These are phyloP conservation scores for Thera obeliscata DNA, from an alignment of 2,888 invertebrate genomes.

Conservation along the genomic window DNA sequence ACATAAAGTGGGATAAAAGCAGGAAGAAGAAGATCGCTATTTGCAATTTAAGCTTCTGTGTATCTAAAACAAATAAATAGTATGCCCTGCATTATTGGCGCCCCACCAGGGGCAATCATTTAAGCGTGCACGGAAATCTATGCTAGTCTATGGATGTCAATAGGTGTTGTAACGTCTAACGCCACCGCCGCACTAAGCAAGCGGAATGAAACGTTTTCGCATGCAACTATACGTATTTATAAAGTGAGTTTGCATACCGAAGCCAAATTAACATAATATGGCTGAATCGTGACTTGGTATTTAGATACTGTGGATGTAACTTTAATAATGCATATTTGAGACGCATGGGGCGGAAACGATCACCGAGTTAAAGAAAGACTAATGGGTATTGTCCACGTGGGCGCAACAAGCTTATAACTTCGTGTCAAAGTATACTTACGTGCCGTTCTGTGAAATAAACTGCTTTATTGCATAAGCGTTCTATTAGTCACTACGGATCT, in stretches of 20 bases:
- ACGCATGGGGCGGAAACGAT: constrained; percentile 11
- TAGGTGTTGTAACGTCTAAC: background rate
- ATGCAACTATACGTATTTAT: constrained; percentile 25
- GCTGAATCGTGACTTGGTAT: constrained; percentile 23
- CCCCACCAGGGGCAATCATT: background rate
- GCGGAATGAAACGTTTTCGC: constrained; percentile 31
- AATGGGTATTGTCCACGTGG: too few species aligned
- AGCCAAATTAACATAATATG: constrained; percentile 30
- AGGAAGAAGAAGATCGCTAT: too few species aligned
- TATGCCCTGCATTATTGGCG: background rate
- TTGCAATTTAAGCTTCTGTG: too few species aligned
- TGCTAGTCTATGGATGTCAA: background rate
- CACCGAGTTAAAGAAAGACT: background rate
- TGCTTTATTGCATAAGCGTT: too few species aligned
- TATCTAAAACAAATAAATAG: too few species aligned
- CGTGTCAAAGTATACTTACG: too few species aligned
- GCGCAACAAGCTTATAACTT: too few species aligned
- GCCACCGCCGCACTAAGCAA: constrained; percentile 19
- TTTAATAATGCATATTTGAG: constrained; percentile 18
- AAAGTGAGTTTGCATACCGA: constrained; percentile 30
- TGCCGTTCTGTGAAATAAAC: too few species aligned
- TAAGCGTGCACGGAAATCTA: background rate
- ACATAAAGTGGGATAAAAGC: too few species aligned
- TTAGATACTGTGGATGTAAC: constrained; percentile 22
- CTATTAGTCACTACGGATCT: background rate